Evolutionary conservation across 2,888 invertebrate genomes (phyloP).

Genomic region (Phortica magna): DNA sequence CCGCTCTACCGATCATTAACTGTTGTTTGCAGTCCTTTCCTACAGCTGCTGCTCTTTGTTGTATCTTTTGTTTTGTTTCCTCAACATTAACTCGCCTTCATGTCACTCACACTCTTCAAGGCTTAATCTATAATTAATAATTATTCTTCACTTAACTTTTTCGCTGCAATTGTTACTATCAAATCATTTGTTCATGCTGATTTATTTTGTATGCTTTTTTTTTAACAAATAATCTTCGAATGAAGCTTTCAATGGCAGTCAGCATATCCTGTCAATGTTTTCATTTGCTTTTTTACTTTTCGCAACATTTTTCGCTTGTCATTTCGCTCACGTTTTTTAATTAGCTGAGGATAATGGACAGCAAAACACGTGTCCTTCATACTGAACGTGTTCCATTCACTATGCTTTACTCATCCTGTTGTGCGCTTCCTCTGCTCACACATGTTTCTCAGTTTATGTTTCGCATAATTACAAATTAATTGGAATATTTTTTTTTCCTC

Average conservation of each 20-base stretch:
- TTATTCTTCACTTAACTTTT: no score
- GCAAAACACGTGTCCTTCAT: constrained; percentile 46
- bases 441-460: constrained; percentile 46
- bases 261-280: constrained; percentile 40
- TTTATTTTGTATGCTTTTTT: not conserved
- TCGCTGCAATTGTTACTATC: not conserved
- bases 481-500: no score
- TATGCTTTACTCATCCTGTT: not conserved
- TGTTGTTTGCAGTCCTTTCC: no score
- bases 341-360: constrained; percentile 65
- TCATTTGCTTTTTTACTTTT: no score
- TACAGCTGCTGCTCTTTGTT: no score
- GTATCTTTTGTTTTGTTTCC: no score
- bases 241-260: not conserved
- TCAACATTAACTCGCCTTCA: no score
- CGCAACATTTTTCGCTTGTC: constrained; percentile 47
- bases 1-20: no score
- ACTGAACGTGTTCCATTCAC: not conserved
- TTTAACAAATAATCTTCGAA: no score
- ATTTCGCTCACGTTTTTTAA: constrained; percentile 73
- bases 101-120: no score
- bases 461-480: constrained; percentile 69
- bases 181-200: not conserved
- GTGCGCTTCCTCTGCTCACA: not conserved
- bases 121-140: no score